Evolutionary conservation across 2,113 vertebrate species (phyloP).

Genomic region (Larimichthys crocea): DNA sequence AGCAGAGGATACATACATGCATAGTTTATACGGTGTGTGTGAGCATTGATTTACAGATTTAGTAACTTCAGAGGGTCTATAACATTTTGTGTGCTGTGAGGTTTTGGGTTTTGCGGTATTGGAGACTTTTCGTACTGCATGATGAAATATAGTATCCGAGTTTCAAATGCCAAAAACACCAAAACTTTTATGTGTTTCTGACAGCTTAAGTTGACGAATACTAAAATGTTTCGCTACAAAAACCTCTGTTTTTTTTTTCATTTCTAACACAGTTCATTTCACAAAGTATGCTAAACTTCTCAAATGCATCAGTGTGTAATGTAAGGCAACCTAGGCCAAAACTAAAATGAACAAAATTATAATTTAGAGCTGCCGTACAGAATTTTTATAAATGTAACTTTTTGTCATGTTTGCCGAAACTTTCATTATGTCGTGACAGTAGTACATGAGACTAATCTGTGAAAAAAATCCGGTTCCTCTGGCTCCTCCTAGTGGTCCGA

Average conservation of each 20-base stretch:
- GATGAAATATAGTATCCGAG: neutral
- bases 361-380: too few relatives aligned
- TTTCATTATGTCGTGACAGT: too few relatives aligned
- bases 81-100: constrained; percentile 1
- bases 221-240: neutral
- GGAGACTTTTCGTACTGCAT: neutral
- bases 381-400: too few relatives aligned
- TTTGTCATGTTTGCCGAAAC: too few relatives aligned
- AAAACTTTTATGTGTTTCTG: neutral
- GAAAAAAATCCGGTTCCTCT: too few relatives aligned
- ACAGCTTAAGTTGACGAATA: neutral
- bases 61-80: neutral
- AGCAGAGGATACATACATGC: constrained; percentile 30
- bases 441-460: too few relatives aligned
- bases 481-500: too few relatives aligned
- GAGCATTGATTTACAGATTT: neutral
- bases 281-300: neutral
- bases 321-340: neutral
- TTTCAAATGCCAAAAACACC: neutral
- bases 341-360: too few relatives aligned
- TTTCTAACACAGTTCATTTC: neutral
- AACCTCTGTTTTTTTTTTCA: neutral
- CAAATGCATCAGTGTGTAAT: neutral
- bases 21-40: constrained; percentile 10
- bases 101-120: neutral